Percentiles rank a stretch among this genome's conserved stretches.
phyloP scores from a whole-genome alignment of 2,797 vertebrate genomes.

The Botia almorhae region DNA sequence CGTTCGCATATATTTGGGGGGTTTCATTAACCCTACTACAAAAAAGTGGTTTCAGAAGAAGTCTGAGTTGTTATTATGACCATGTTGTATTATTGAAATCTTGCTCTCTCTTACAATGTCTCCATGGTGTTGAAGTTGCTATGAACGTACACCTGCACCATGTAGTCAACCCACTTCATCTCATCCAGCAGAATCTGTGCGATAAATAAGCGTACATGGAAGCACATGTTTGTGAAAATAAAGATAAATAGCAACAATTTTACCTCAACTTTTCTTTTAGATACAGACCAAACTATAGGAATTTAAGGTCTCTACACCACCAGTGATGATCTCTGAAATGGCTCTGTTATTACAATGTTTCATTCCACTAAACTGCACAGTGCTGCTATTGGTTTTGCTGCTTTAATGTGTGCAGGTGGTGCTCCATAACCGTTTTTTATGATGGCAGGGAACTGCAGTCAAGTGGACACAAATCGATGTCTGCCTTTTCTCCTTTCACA shows the following conservation, averaged over 20 bases:
- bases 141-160: background rate
- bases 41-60: background rate
- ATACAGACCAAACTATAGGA: constrained; percentile 21
- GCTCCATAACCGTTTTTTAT: constrained; percentile 42
- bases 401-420: constrained; percentile 49
- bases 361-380: constrained; percentile 45
- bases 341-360: constrained; percentile 44
- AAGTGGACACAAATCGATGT: constrained; percentile 56
- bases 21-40: background rate
- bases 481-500: constrained; percentile 54
- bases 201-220: background rate
- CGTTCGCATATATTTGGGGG: background rate
- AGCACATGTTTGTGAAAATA: constrained; percentile 7
- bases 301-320: constrained; percentile 26
- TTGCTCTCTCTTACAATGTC: background rate
- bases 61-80: background rate
- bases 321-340: constrained; percentile 30
- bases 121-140: background rate
- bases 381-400: constrained; percentile 36
- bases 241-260: background rate
- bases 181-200: background rate
- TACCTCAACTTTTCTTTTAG: background rate
- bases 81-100: background rate
- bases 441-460: constrained; percentile 47
- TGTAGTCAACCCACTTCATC: background rate